A percentile compares a stretch with the other conserved stretches of the same genome.
These are phyloP conservation scores for Lithosia quadra DNA, from an alignment of 2,888 invertebrate species.

Conservation along the genomic window DNA sequence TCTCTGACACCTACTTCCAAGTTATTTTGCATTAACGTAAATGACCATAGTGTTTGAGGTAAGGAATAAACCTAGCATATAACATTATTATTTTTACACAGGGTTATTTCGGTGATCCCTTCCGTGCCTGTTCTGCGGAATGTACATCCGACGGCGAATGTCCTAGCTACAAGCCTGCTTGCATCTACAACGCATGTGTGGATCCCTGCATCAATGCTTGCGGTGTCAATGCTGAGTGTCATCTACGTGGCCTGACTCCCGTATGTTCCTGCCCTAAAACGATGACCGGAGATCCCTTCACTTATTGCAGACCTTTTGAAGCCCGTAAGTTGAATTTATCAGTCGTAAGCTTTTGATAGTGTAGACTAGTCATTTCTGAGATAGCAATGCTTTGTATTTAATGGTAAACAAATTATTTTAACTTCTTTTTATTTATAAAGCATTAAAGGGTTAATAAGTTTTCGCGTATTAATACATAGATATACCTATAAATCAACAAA, in stretches of 20 bases:
- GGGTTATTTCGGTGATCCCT: constrained; percentile 93
- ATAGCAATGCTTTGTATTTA: not conserved
- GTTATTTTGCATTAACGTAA: not conserved
- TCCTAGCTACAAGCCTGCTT: constrained; percentile 91
- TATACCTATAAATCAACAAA: not conserved
- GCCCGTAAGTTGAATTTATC: constrained; percentile 86
- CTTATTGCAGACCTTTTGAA: constrained; percentile 93
- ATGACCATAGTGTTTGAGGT: not conserved
- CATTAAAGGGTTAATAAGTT: not conserved
- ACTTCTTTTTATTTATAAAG: not conserved
- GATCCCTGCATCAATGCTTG: constrained; percentile 94
- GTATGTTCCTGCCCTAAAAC: constrained; percentile 95
- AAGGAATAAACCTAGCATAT: not conserved
- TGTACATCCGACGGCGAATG: constrained; percentile 93
- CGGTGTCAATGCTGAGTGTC: constrained; percentile 93
- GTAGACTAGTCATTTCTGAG: not conserved
- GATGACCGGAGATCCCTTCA: constrained; percentile 95
- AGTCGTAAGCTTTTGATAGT: constrained; percentile 20
- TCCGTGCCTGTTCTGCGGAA: constrained; percentile 92
- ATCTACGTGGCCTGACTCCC: constrained; percentile 92
- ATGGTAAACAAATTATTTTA: not conserved
- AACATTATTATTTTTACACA: constrained; percentile 53
- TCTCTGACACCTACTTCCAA: too few relatives aligned
- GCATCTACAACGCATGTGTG: constrained; percentile 93
- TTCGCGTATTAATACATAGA: too few relatives aligned